phyloP scores from a whole-genome alignment of 2,888 invertebrate genomes.

The Mantis religiosa region DNA sequence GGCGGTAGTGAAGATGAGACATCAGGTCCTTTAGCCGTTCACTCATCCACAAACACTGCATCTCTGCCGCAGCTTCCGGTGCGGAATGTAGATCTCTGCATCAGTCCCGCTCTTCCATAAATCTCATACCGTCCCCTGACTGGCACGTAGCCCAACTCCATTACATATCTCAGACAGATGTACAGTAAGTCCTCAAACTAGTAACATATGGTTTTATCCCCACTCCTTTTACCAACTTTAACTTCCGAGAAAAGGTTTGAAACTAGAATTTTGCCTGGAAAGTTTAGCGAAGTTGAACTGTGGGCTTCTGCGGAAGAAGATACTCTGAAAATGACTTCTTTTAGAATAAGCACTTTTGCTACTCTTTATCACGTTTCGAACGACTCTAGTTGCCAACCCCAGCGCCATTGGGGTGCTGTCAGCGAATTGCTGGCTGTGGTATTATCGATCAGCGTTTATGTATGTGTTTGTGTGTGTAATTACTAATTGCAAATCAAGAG shows the following conservation, averaged over 20 bases:
- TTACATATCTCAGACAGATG: neutral
- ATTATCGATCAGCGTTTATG: no score
- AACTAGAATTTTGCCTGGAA: neutral
- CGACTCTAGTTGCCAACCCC: no score
- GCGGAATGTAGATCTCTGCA: neutral
- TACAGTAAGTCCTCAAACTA: neutral
- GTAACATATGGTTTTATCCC: neutral
- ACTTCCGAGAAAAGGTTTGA: neutral
- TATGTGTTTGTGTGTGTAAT: no score
- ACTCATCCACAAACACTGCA: neutral
- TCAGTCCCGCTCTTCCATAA: neutral
- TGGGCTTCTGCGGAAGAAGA: neutral
- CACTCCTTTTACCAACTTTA: neutral
- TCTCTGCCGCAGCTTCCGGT: neutral
- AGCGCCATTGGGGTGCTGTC: no score
- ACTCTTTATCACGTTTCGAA: no score
- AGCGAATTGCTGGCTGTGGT: no score
- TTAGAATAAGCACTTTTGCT: neutral
- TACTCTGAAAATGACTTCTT: neutral
- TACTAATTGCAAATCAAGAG: no score
- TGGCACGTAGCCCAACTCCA: neutral
- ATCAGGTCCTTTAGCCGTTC: neutral
- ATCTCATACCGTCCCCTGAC: neutral
- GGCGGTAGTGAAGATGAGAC: neutral
- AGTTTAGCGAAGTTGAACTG: neutral